Conservation (phyloP, 2,797 vertebrate species). For the Muscicapa striata region DNA sequence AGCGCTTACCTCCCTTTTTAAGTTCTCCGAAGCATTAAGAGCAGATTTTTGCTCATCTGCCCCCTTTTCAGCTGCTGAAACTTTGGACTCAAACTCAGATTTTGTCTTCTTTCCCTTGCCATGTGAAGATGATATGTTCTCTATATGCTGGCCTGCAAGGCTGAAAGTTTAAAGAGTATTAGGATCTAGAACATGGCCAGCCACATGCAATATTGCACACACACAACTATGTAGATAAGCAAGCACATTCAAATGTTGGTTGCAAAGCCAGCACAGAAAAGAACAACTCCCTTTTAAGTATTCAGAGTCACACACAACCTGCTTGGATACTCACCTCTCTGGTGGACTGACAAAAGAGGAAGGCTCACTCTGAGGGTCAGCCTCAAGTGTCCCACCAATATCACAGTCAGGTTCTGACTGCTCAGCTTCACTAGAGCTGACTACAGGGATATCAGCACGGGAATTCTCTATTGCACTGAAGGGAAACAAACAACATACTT, state of each 20-base stretch:
- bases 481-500: constrained; percentile 85
- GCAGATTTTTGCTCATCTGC: constrained; percentile 68
- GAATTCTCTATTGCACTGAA: constrained; percentile 89
- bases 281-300: constrained; percentile 54
- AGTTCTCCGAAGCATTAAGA: constrained; percentile 76
- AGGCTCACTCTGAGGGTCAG: constrained; percentile 82
- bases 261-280: constrained; percentile 63
- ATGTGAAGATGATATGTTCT: constrained; percentile 78
- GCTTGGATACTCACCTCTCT: constrained; percentile 84
- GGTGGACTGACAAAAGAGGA: constrained; percentile 85
- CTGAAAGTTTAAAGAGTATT: constrained; percentile 51
- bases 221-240: not conserved
- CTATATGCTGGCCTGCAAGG: constrained; percentile 80
- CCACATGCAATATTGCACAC: not conserved
- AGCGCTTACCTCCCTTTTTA: constrained; percentile 77
- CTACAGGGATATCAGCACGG: constrained; percentile 79
- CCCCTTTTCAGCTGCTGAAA: constrained; percentile 69
- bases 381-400: constrained; percentile 80
- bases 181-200: not conserved
- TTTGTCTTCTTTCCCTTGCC: constrained; percentile 78
- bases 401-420: constrained; percentile 82
- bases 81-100: constrained; percentile 76
- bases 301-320: constrained; percentile 36
- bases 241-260: constrained; percentile 13
- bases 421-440: constrained; percentile 88